A percentile compares a stretch with the other conserved stretches of the same genome.
phyloP scores from a whole-genome alignment of 2,888 invertebrate species.

The Charanyca ferruginea region DNA sequence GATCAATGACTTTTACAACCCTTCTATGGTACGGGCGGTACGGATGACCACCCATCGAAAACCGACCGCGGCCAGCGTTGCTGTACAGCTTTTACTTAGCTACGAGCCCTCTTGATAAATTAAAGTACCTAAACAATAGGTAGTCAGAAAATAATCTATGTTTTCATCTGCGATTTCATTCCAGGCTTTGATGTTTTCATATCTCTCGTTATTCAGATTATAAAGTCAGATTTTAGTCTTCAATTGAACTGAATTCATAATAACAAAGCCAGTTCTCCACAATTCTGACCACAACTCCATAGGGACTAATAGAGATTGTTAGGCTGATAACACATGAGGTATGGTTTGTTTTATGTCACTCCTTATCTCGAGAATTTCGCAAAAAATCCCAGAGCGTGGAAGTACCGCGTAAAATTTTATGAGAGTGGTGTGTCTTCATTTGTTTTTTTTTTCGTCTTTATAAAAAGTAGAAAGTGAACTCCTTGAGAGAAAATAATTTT shows the following conservation, averaged over 20 bases:
- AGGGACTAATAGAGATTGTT: conserved; percentile 51
- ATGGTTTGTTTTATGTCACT: conserved; percentile 58
- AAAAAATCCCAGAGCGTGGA: conserved; percentile 45
- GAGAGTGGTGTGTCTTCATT: conserved; percentile 21
- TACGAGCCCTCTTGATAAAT: too few relatives aligned
- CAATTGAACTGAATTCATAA: not conserved
- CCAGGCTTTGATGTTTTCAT: not conserved
- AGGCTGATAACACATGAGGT: conserved; percentile 52
- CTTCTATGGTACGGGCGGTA: too few relatives aligned
- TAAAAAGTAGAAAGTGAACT: not conserved
- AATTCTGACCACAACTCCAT: conserved; percentile 38
- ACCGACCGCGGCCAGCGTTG: too few relatives aligned
- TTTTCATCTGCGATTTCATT: not conserved
- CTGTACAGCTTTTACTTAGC: too few relatives aligned
- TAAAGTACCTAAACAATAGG: too few relatives aligned
- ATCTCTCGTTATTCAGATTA: too few relatives aligned
- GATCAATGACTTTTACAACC: too few relatives aligned
- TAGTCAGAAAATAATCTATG: too few relatives aligned
- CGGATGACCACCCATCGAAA: too few relatives aligned
- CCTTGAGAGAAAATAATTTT: not conserved
- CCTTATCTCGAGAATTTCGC: conserved; percentile 53
- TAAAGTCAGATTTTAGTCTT: not conserved
- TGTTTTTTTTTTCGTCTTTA: conserved; percentile 1
- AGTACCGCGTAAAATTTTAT: conserved; percentile 44
- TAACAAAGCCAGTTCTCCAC: conserved; percentile 12